phyloP scores from a whole-genome alignment of 2,113 vertebrate species.

The Spheniscus mendiculus region DNA sequence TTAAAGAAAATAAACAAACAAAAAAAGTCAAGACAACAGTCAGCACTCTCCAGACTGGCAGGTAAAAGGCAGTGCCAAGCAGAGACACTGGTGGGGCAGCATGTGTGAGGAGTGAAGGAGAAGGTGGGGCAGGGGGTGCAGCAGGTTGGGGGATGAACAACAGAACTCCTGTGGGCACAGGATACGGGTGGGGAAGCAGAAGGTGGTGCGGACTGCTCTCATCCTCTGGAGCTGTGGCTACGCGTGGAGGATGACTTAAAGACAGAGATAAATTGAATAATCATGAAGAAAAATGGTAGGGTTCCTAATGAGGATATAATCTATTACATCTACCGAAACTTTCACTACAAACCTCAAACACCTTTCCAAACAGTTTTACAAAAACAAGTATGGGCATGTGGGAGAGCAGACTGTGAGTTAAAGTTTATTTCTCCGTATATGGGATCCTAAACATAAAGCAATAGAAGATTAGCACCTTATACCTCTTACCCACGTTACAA shows the following conservation, averaged over 20 bases:
- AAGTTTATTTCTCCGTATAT: background rate
- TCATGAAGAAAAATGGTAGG: background rate
- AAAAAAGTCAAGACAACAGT: background rate
- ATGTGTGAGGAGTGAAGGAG: fast-evolving
- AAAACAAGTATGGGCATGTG: background rate
- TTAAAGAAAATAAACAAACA: background rate
- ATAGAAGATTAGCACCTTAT: background rate
- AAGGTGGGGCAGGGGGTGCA: background rate
- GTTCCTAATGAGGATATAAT: background rate
- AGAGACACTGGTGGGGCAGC: background rate
- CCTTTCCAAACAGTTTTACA: background rate
- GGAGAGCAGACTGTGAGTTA: background rate
- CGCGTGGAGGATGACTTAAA: background rate
- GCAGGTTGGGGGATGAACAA: background rate
- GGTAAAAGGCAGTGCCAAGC: background rate
- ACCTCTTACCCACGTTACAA: background rate
- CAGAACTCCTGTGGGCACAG: background rate
- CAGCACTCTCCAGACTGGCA: background rate
- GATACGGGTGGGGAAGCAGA: background rate
- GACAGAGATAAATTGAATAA: background rate
- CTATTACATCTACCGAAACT: background rate
- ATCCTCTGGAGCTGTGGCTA: background rate
- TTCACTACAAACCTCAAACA: background rate
- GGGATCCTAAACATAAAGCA: background rate
- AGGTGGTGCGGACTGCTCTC: background rate